These are phyloP conservation scores for Drosophila bipectinata DNA, from an alignment of 1,140 invertebrate genomes.

Conservation along the genomic window DNA sequence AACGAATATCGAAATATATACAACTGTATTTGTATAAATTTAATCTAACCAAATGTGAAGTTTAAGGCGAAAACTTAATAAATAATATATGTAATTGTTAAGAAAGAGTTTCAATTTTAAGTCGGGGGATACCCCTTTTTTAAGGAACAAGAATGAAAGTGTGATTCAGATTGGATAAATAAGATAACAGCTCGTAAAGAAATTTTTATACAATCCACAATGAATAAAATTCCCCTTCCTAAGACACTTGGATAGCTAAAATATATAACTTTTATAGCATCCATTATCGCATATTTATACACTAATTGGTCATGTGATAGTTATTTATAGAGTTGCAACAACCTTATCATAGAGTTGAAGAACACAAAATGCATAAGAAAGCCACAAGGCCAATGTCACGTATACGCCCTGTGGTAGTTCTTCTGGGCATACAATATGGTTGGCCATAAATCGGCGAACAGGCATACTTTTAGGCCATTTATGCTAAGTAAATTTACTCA, in stretches of 20 bases:
- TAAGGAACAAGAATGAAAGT: not conserved
- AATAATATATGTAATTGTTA: conserved; percentile 45
- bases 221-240: not conserved
- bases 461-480: conserved; percentile 75
- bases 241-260: not conserved
- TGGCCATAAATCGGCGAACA: conserved; percentile 1
- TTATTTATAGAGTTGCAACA: not conserved
- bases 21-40: conserved; percentile 37
- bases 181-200: too few species aligned
- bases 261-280: not conserved
- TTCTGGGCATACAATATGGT: conserved; percentile 32
- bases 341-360: not conserved
- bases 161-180: too few species aligned
- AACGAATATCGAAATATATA: conserved; percentile 54
- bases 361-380: not conserved
- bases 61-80: conserved; percentile 54
- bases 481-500: conserved; percentile 56
- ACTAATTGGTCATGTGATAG: not conserved
- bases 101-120: not conserved
- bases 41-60: conserved; percentile 60
- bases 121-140: not conserved
- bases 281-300: too few species aligned
- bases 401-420: conserved; percentile 32
- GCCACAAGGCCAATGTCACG: conserved; percentile 25
- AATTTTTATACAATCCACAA: too few species aligned